Evolutionary conservation across 2,113 vertebrate genomes (phyloP), one percentile per base, ranked within the genome.

Genomic region (Macquaria australasica): DNA sequence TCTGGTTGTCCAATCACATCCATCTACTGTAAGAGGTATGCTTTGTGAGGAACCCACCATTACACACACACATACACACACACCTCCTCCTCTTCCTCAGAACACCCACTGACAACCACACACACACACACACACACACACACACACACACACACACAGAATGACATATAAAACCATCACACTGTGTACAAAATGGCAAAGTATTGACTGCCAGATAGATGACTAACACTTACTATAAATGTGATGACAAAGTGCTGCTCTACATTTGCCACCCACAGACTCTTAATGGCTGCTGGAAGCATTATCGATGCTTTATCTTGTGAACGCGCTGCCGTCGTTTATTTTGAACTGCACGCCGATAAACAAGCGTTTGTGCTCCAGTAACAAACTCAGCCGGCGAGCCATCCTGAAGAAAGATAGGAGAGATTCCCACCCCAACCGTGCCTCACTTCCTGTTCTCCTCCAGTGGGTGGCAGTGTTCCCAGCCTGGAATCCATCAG

Each of bases 381-480:
- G 39, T 41, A 72, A 45, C 37, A 6, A 70, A 45, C 6, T 31
- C 12, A 9, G 50, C 23, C 21, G 18, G 41, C 4, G 7, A 51
- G 56, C 18, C 39, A 8, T 37, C 55, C 66, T n/a, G 53, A 41
- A 43, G 79, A 79, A 34, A 73, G 45, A 37, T 69, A 2, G 63
- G 59, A 80, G 16, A 53, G 77, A 15, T 37, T 11, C 75, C 60
- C 28, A 34, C 62, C 0, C 58, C 51, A 10, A 34, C 34, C 4
- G 34, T 23, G 72, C 60, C 18, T 50, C 78, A 87, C 68, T 89
- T 87, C 78, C 84, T 51, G 23, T 8, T 76, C 75, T 87, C 78
- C 56, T 69, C 93, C 94, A 93, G 87, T 83, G 62, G 93, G 89
- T 56, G 91, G 93, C 91, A 89, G 88, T 86, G 81, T 90, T 88